Base-by-base conservation (phyloP, 2,113 vertebrate species). In the Otocyon megalotis region DNA sequence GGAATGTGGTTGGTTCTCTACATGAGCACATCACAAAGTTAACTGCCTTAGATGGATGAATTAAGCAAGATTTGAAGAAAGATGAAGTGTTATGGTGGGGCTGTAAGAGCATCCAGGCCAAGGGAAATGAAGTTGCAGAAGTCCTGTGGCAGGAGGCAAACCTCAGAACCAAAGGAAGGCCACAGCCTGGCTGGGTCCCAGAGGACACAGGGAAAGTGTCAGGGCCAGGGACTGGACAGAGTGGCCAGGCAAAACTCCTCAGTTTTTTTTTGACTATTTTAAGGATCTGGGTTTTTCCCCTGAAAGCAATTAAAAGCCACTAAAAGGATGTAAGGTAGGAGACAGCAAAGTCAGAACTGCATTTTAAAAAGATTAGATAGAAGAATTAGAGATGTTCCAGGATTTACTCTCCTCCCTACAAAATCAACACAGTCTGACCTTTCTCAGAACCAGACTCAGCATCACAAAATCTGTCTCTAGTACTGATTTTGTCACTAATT, bases 341-440 rank as follows among this genome's bases (percentile, higher is more conserved):
- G 56, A 81, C 1, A 35, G 60, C 16, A 81, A 94, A 93, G 65
- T n/a, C 58, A 92, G 20, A 92, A 62, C 4, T 43, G 54, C 60
- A 72, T 63, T 94, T 94, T 85, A 14, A 81, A 74, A 67, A 94
- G 71, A 89, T 71, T 48, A 71, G 37, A 43, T 17, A 65, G 14
- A 10, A 48, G 76, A 90, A 91, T 84, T 65, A 94, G 30, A 84
- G 58, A 87, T 53, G 65, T 54, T 91, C 48, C 63, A 37, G 19
- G 32, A 93, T n/a, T 14, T 24, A 37, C 74, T 50, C 84, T 94
- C 22, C 54, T 71, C 37, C 60, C n/a, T 92, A 63, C 4, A 86
- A 88, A 86, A 87, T 92, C 79, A 79, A 90, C 67, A 90, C 37
- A 84, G 69, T 11, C 54, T 92, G 79, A 67, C n/a, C 76, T 94